Base-by-base conservation (phyloP, 2,888 invertebrate genomes). In the Syrista parreyssii region DNA sequence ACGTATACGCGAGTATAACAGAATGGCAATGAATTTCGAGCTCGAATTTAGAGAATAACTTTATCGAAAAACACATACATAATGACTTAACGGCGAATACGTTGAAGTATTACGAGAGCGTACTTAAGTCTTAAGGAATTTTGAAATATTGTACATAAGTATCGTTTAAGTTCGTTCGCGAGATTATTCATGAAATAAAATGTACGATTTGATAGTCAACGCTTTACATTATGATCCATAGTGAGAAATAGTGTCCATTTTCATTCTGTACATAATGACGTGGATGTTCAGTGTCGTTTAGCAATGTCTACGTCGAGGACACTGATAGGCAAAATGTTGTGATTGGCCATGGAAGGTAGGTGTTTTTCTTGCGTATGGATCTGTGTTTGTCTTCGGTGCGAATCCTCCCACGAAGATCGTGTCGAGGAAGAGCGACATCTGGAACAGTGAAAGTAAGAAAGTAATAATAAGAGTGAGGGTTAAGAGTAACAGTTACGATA, bases 311-410 rank as follows among this genome's bases (percentile, higher is more conserved):
- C 0, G 55, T 9, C 23, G 23, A 23, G 23, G 2, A 55, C 55
- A 23, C 55, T 23, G 55, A 55, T 23, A 55, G 55, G 55, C 23
- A 23, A 55, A 71, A 82, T 88, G 87, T 88, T 88, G 86, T 84
- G 87, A 86, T 88, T 88, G 85, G 79, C 82, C 71, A 1, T 81
- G 78, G 82, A 23, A 36, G 78, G 79, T 84, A 84, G 82, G 80
- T 90, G 88, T 91, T 90, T 88, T 90, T 88, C 86, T 88, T 86
- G 85, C 84, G 83, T 88, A 90, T 89, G 87, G 89, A 87, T 87
- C 89, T 87, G 82, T 90, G 89, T 89, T 89, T 85, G 88, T 79
- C 82, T 85, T 83, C 84, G 80, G 74, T 84, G 86, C 81, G 79
- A 81, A 82, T 82, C 84, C 82, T 87, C 87, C 82, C 86, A 85